phyloP scores from a whole-genome alignment of 2,888 invertebrate species.

The Automeris io region DNA sequence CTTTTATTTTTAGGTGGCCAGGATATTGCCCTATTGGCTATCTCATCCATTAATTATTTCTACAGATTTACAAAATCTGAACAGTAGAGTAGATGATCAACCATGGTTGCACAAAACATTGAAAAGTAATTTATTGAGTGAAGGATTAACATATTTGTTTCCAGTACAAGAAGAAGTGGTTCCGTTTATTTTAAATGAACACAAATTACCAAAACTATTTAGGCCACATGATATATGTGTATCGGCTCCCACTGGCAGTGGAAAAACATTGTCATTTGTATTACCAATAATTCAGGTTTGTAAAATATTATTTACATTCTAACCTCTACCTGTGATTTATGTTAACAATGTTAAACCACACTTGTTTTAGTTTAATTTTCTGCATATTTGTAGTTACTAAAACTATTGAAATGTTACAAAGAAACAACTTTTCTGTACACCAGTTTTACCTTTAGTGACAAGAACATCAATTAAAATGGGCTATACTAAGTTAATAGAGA shows the following conservation, averaged over 20 bases:
- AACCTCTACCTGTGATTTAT: no score
- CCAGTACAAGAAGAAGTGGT: conserved; percentile 90
- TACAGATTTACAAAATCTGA: conserved; percentile 79
- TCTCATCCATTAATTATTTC: conserved; percentile 87
- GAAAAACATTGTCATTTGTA: conserved; percentile 96
- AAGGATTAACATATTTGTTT: conserved; percentile 87
- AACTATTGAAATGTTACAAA: no score
- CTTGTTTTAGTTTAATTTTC: no score
- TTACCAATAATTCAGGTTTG: conserved; percentile 90
- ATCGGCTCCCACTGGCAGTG: conserved; percentile 98
- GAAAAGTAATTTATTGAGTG: conserved; percentile 78
- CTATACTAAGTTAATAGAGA: no score
- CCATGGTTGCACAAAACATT: conserved; percentile 80
- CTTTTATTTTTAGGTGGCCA: conserved; percentile 76
- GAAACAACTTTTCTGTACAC: no score
- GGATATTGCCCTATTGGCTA: conserved; percentile 92
- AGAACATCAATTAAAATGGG: no score
- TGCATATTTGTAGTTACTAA: no score
- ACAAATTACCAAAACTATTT: conserved; percentile 75
- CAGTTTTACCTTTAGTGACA: no score
- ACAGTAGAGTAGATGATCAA: conserved; percentile 73
- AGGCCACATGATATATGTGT: conserved; percentile 95
- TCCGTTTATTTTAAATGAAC: conserved; percentile 83
- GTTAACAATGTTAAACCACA: no score
- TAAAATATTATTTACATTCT: neutral